Evolutionary conservation across 2,888 invertebrate species (phyloP).

Genomic region (Eustalomyia histrio): DNA sequence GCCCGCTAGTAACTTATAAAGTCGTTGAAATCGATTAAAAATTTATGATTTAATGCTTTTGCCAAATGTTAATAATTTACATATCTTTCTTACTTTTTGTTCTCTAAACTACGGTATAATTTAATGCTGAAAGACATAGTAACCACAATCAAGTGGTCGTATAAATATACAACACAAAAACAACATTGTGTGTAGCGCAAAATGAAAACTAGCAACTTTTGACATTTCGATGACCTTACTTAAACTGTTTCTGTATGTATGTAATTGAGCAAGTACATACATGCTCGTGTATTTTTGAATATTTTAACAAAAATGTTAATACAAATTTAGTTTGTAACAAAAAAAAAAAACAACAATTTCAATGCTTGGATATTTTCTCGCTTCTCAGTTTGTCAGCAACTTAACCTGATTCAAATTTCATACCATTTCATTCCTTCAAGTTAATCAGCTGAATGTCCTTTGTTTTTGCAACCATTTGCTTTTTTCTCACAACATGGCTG

Average conservation of each 20-base stretch:
- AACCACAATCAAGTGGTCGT: constrained; percentile 4
- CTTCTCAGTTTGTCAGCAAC: constrained; percentile 60
- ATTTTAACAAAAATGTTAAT: background rate
- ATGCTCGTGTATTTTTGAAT: background rate
- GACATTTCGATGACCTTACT: constrained; percentile 80
- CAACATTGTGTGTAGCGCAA: constrained; percentile 53
- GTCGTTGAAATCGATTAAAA: too few relatives aligned
- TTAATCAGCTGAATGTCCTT: constrained; percentile 41
- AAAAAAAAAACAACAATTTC: constrained; percentile 33
- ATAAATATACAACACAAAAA: background rate
- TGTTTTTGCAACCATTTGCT: constrained; percentile 55
- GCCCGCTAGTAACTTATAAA: too few relatives aligned
- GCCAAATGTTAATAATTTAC: too few relatives aligned
- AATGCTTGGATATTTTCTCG: constrained; percentile 17
- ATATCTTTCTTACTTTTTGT: too few relatives aligned
- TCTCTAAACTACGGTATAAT: background rate
- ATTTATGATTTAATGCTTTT: too few relatives aligned
- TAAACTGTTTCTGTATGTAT: constrained; percentile 66
- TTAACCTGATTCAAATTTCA: constrained; percentile 54
- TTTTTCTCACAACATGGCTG: constrained; percentile 77
- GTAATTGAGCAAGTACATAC: background rate
- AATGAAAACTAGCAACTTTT: constrained; percentile 75
- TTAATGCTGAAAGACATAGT: constrained; percentile 25
- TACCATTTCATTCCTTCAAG: constrained; percentile 5
- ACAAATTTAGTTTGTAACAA: constrained; percentile 1